phyloP scores from a whole-genome alignment of 92 coral and sea anemone genomes.

The Pocillopora grandis region DNA sequence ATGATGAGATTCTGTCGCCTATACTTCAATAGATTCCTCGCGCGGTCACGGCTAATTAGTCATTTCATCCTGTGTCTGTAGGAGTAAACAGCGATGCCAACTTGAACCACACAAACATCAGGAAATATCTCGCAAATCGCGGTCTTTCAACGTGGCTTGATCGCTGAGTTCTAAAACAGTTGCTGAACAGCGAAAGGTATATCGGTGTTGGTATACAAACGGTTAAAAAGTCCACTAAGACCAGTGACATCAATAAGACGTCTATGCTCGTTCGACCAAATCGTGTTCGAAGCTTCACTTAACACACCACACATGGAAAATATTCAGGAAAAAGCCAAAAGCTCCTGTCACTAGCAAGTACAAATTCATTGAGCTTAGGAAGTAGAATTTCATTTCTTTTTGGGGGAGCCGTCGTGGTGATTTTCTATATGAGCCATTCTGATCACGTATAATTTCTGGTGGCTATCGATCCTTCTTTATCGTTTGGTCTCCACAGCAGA shows the following conservation, averaged over 20 bases:
- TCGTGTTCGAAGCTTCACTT: constrained; percentile 53
- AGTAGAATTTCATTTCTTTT: constrained; percentile 10
- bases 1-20: constrained; percentile 75
- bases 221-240: constrained; percentile 65
- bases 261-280: constrained; percentile 62
- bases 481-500: not conserved
- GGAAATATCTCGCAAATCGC: constrained; percentile 82
- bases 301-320: constrained; percentile 73
- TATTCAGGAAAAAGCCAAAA: constrained; percentile 57
- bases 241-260: constrained; percentile 66
- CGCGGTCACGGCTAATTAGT: constrained; percentile 56
- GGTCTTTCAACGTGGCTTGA: constrained; percentile 43
- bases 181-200: constrained; percentile 53
- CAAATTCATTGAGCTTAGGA: constrained; percentile 61
- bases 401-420: not conserved
- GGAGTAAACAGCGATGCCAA: constrained; percentile 75
- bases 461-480: not conserved
- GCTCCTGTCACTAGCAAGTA: constrained; percentile 56
- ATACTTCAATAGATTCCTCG: constrained; percentile 68
- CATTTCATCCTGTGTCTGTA: too few relatives aligned
- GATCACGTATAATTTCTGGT: not conserved
- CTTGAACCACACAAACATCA: constrained; percentile 80
- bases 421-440: not conserved
- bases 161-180: constrained; percentile 12
- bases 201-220: constrained; percentile 71